These are phyloP conservation scores for Drosophila austrosaltans DNA, from an alignment of 2,888 invertebrate genomes.

Conservation along the genomic window DNA sequence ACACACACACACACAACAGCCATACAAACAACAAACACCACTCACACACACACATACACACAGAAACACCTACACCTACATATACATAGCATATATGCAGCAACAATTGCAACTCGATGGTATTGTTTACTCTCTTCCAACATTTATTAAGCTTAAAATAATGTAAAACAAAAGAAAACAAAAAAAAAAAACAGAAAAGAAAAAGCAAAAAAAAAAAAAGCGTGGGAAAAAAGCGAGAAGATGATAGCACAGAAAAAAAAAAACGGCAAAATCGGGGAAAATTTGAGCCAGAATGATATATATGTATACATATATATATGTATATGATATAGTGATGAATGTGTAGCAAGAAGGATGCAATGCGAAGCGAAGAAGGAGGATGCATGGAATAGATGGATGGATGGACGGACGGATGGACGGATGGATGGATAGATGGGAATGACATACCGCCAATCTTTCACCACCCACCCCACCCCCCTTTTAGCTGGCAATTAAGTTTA, in stretches of 20 bases:
- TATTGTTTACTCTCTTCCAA: conserved; percentile 79
- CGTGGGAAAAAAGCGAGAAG: conserved; percentile 8
- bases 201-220: conserved; percentile 11
- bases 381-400: conserved; percentile 32
- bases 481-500: conserved; percentile 76
- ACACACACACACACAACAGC: conserved; percentile 30
- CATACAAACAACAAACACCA: conserved; percentile 25
- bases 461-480: background rate
- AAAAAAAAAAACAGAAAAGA: conserved; percentile 21
- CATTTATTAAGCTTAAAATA: conserved; percentile 76
- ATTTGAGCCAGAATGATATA: conserved; percentile 32
- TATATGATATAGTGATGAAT: conserved; percentile 37
- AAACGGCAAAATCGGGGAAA: background rate
- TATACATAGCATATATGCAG: conserved; percentile 68
- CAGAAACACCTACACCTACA: conserved; percentile 42
- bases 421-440: conserved; percentile 25
- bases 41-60: conserved; percentile 27
- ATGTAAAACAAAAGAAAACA: conserved; percentile 38
- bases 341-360: conserved; percentile 48
- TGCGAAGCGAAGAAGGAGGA: conserved; percentile 28
- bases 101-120: conserved; percentile 79
- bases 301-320: conserved; percentile 45
- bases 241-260: background rate
- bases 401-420: conserved; percentile 26
- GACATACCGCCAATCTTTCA: background rate